A percentile compares a stretch with the other conserved stretches of the same genome.
phyloP scores from a whole-genome alignment of 2,888 invertebrate species.

The Metalampra italica region DNA sequence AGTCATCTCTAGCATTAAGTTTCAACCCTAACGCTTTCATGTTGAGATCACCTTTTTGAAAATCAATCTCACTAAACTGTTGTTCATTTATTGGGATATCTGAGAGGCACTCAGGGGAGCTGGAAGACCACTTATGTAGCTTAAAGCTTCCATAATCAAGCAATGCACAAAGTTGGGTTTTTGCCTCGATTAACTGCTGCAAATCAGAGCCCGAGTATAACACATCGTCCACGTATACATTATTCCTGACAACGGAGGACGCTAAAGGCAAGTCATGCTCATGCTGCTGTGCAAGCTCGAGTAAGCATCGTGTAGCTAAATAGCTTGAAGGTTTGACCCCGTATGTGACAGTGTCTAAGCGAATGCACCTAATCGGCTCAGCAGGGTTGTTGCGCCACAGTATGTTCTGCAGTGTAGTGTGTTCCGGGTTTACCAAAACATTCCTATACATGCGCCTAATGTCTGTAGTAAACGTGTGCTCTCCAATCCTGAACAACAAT shows the following conservation, averaged over 20 bases:
- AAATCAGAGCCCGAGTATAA: neutral
- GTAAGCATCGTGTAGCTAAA: slow-evolving; percentile 10
- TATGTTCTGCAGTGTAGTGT: slow-evolving; percentile 11
- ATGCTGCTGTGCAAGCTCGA: slow-evolving; percentile 6
- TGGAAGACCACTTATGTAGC: slow-evolving; percentile 1
- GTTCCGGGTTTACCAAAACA: slow-evolving; percentile 4
- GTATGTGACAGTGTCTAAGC: slow-evolving; percentile 1
- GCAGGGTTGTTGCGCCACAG: slow-evolving; percentile 9
- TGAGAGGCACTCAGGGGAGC: too few relatives aligned
- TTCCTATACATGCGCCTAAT: slow-evolving; percentile 9
- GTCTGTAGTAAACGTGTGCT: slow-evolving; percentile 8
- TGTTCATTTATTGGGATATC: too few relatives aligned
- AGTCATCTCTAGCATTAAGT: too few relatives aligned
- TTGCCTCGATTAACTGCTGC: neutral
- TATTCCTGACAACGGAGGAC: slow-evolving; percentile 6
- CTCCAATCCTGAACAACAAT: slow-evolving; percentile 6
- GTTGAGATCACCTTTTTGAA: too few relatives aligned
- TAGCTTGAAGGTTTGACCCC: slow-evolving; percentile 8
- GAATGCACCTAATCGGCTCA: slow-evolving; percentile 5
- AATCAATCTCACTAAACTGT: too few relatives aligned
- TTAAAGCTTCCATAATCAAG: neutral
- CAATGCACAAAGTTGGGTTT: neutral
- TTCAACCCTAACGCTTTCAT: too few relatives aligned
- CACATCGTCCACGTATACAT: slow-evolving; percentile 12
- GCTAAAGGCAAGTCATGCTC: slow-evolving; percentile 8